Evolutionary conservation across 1,140 invertebrate genomes (phyloP), one percentile per base, ranked within the genome.

Genomic region (Tetragonula clypearis): DNA sequence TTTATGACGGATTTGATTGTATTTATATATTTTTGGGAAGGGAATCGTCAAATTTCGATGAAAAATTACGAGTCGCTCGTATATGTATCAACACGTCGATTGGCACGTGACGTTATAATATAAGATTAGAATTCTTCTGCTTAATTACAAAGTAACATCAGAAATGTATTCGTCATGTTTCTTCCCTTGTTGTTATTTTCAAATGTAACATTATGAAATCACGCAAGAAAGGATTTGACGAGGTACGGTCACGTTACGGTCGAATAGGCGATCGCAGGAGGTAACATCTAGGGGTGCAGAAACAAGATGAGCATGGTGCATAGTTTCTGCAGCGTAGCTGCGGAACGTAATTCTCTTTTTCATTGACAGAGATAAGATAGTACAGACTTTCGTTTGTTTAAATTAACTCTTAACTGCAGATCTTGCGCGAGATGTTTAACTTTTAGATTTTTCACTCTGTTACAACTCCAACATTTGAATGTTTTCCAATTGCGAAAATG

Each of bases 211-310:
- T 9, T n/a, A n/a, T 0, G 11, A 62, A 21, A 53, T 26, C n/a
- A 14, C 0, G 15, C 1, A 49, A 21, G 17, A 15, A 19, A 17
- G 12, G 26, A 11, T 2, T 35, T 35, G 19, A 8, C 19, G 4
- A 23, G n/a, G 81, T 4, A 30, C 66, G 56, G 26, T 62, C 71
- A 53, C 23, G n/a, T 49, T 30, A 73, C 65, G 41, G 35, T 80
- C 77, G 53, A 82, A 9, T 41, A 69, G 23, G 56, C 60, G 58
- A 75, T 72, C 11, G 60, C 8, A 62, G 21, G 26, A 23, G 35
- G 62, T 74, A 83, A 69, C 35, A 88, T 79, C n/a, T 79, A 86
- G 82, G 30, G 73, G 68, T 83, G 85, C 69, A 65, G 60, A 89
- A n/a, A 56, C 17, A 66, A n/a, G n/a, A 66, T 17, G 55, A 80